Evolutionary conservation across 2,113 vertebrate genomes (phyloP).

Genomic region (Speoplatyrhinus poulsoni): DNA sequence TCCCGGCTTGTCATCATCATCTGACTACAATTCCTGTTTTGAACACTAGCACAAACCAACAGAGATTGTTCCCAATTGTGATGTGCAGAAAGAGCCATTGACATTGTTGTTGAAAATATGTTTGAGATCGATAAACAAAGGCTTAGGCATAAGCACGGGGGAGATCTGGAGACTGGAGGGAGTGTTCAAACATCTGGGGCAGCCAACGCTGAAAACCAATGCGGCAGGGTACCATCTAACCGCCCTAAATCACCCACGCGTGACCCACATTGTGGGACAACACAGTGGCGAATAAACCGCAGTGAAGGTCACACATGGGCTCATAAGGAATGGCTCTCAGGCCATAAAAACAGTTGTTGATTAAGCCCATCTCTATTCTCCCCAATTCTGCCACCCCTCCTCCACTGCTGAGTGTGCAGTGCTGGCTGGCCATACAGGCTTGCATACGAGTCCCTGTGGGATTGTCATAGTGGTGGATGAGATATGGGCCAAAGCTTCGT

Average conservation of each 20-base stretch:
- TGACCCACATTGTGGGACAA: background rate
- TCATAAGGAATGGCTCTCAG: background rate
- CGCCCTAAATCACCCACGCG: background rate
- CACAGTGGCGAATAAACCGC: background rate
- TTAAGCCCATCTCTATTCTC: slow-evolving; percentile 1
- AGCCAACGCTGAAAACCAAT: too few relatives aligned
- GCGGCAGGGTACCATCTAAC: too few relatives aligned
- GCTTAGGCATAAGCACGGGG: too few relatives aligned
- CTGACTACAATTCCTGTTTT: slow-evolving; percentile 27
- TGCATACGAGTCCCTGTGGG: slow-evolving; percentile 48
- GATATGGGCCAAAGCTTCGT: slow-evolving; percentile 39
- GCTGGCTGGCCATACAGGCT: slow-evolving; percentile 8
- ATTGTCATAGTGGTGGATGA: slow-evolving; percentile 49
- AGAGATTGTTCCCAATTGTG: too few relatives aligned
- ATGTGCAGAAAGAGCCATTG: too few relatives aligned
- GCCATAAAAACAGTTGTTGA: background rate
- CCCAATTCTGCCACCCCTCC: slow-evolving; percentile 37
- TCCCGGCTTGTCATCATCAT: slow-evolving; percentile 17
- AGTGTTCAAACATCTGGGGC: too few relatives aligned
- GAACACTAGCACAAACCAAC: background rate
- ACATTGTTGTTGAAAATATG: too few relatives aligned
- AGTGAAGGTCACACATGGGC: background rate
- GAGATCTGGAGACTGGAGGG: too few relatives aligned
- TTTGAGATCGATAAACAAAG: too few relatives aligned
- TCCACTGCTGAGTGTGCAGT: slow-evolving; percentile 43